These are phyloP conservation scores for Patiria miniata DNA, from an alignment of 35 echinoderm and acorn worm species.

Conservation along the genomic window DNA sequence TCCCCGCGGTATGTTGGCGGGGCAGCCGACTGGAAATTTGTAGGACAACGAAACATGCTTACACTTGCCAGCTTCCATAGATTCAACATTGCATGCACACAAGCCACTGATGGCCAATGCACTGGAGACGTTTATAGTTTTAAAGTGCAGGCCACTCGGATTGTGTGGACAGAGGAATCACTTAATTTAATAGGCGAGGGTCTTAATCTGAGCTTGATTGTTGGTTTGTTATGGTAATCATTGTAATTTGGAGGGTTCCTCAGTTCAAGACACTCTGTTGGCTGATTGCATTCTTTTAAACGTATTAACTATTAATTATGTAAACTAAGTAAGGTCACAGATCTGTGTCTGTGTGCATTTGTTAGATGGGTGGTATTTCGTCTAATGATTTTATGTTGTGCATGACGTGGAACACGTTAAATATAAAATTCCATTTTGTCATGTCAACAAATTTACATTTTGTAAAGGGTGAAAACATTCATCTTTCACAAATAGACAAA, in stretches of 20 bases:
- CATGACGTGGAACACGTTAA: no score
- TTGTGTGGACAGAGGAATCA: slow-evolving; percentile 9
- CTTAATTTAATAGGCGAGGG: slow-evolving; percentile 17
- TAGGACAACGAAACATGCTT: slow-evolving; percentile 33
- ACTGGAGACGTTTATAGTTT: background rate
- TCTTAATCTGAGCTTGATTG: slow-evolving; percentile 24
- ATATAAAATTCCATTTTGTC: no score
- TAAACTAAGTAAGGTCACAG: no score
- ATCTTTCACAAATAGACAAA: no score
- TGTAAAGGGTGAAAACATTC: no score
- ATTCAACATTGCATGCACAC: background rate
- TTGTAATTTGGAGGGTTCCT: background rate
- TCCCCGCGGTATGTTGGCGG: slow-evolving; percentile 19
- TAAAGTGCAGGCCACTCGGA: slow-evolving; percentile 15
- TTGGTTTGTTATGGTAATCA: slow-evolving; percentile 15
- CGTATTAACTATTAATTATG: no score
- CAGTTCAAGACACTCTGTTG: background rate
- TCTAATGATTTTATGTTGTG: no score
- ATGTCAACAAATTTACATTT: no score
- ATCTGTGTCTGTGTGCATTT: no score
- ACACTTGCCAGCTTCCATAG: slow-evolving; percentile 1
- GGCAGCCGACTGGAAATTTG: slow-evolving; percentile 18
- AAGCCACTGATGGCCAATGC: background rate
- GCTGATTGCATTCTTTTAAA: no score
- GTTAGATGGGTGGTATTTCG: no score